Conservation (phyloP, 2,113 vertebrate genomes). For the Struthidea cinerea region DNA sequence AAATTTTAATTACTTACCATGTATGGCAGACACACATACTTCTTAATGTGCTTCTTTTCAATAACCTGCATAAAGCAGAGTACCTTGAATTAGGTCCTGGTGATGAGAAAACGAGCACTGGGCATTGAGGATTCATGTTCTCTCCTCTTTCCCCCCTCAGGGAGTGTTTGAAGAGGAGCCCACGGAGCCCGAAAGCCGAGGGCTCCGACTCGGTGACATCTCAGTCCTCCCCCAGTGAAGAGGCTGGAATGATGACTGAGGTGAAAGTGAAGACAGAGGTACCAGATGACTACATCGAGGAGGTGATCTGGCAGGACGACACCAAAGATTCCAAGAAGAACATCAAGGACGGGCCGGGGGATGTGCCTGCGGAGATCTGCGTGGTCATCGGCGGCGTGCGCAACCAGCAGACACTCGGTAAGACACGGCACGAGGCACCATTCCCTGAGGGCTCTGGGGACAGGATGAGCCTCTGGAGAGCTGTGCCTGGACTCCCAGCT, state of each 20-base stretch:
- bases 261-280: conserved; percentile 83
- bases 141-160: conserved; percentile 39
- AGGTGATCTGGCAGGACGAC: conserved; percentile 79
- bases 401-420: conserved; percentile 90
- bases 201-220: conserved; percentile 60
- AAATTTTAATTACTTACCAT: neutral
- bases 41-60: neutral
- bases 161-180: conserved; percentile 75
- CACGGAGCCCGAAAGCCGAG: conserved; percentile 65
- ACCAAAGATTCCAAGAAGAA: conserved; percentile 80
- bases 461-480: neutral
- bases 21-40: neutral
- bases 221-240: conserved; percentile 69
- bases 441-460: neutral
- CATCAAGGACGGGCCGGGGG: conserved; percentile 76
- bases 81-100: neutral
- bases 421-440: neutral
- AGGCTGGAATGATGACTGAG: conserved; percentile 76
- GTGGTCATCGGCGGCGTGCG: conserved; percentile 91
- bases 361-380: conserved; percentile 91
- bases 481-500: neutral
- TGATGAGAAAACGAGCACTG: neutral
- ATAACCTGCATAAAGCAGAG: neutral
- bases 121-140: neutral
- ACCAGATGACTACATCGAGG: conserved; percentile 74